phyloP scores from a whole-genome alignment of 2,888 invertebrate species.

The Myathropa florea region DNA sequence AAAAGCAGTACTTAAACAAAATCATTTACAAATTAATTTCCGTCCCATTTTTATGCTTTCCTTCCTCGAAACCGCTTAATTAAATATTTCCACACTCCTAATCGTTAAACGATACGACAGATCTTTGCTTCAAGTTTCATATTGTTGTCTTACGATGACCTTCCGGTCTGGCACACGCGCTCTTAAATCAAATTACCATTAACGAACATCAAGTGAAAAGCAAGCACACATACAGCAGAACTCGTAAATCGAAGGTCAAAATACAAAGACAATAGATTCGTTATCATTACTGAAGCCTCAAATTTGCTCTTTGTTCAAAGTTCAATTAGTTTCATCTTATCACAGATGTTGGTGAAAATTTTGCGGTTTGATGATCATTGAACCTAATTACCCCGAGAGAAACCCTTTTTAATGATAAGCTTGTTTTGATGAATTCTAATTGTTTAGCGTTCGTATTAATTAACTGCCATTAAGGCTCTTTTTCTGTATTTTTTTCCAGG shows the following conservation, averaged over 20 bases:
- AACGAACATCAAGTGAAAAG: not conserved
- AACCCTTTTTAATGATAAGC: conserved; percentile 25
- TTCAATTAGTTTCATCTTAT: conserved; percentile 35
- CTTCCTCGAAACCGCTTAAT: not conserved
- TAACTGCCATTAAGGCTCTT: conserved; percentile 15
- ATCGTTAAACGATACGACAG: not conserved
- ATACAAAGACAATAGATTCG: conserved; percentile 12
- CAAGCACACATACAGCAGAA: not conserved
- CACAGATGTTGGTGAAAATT: conserved; percentile 15
- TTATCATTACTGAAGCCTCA: conserved; percentile 10
- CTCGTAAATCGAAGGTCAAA: conserved; percentile 23
- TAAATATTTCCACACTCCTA: not conserved
- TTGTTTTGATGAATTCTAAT: conserved; percentile 29
- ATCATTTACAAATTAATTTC: not conserved
- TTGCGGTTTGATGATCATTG: conserved; percentile 23
- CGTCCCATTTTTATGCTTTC: not conserved
- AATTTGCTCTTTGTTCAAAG: conserved; percentile 21
- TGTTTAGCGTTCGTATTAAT: conserved; percentile 23
- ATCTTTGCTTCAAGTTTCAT: not conserved
- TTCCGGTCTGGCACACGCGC: conserved; percentile 1
- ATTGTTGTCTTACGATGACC: conserved; percentile 14
- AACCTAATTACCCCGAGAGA: conserved; percentile 19
- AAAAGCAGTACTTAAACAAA: not conserved
- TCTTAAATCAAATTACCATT: conserved; percentile 16
- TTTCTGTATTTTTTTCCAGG: not conserved